Base-by-base conservation (phyloP, 2,888 invertebrate genomes). In the Sinodicranocentrus sp. region DNA sequence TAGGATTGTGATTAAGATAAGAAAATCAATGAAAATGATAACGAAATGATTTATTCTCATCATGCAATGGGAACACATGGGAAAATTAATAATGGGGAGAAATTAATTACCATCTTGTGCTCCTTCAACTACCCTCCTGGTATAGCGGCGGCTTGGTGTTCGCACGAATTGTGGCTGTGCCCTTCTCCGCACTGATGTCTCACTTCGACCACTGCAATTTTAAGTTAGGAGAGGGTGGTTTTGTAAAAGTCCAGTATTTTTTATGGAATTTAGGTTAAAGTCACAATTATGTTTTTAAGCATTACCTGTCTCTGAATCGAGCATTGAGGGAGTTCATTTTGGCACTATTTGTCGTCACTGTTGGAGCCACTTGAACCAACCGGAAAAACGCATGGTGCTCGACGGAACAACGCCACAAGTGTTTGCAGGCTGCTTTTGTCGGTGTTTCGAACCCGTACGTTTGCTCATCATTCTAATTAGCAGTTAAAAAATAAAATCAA, bases 311-410 rank as follows among this genome's bases (percentile, higher is more conserved):
- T 90, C 95, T 93, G 90, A 95, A 94, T 90, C 95, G 93, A 86
- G 96, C 94, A 88, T 95, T 95, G 87, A 95, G 91, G 61, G 95
- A 93, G 72, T 86, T 87, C 76, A 84, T 84, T 86, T 88, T 86
- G 67, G 85, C 85, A 79, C 71, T 77, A 68, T 78, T 82, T 54
- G 85, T 94, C 82, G 92, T 92, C 73, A 92, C 92, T 48, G 92
- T 91, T 6, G 95, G 94, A 21, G 95, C 93, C 43, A 94, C 94
- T 90, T 95, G 95, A 90, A 96, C 96, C 89, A 97, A 92, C 84
- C 96, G 93, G 92, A 97, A 97, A 92, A 97, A 97, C 44, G 97
- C 95, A 92, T 98, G 98, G 91, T 98, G 98, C 91, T 98, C 98
- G 73, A 97, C 94, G 91, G 97, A 97, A 91, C 98, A 98, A 89